Evolutionary conservation across 2,797 vertebrate genomes (phyloP), one percentile per base, ranked within the genome.

Genomic region (Dryobates pubescens): DNA sequence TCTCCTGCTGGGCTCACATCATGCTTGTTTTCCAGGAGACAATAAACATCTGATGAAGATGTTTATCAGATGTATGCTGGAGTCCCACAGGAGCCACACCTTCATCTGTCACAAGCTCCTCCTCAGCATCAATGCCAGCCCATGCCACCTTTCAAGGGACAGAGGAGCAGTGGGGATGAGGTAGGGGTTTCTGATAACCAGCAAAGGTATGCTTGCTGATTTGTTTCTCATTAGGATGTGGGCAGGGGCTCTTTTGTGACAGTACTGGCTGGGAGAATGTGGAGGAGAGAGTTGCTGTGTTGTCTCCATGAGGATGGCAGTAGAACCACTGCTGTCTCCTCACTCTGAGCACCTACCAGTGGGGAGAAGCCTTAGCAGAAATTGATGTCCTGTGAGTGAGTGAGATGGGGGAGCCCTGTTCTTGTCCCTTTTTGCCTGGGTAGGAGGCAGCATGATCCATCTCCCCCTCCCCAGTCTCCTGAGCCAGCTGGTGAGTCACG

Each of bases 401-500:
- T 3, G 9, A 54, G 23, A 72, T 12, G 18, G 9, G 22, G 20
- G 13, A 86, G 10, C 32, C 17, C 74, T 0, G 0, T 72, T 57
- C 43, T 30, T 27, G 43, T 36, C 45, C n/a, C 49, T 27, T 6
- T 22, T 47, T 4, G 0, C 30, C 41, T 49, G 45, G 38, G 34
- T 8, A 19, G 84, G 84, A 38, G 61, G 22, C 69, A 73, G 71
- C 1, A 0, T 17, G 20, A 43, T 49, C 43, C 7, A 0, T 14
- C 17, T 7, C 7, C 11, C 2, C 5, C 13, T 59, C 30, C 27
- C 43, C 49, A 3, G 0, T 8, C 78, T 82, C 47, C 72, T 24
- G 49, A 92, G 71, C 17, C 26, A 12, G 0, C 8, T 2, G 1
- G 6, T 27, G 3, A 73, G 53, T 2, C 2, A 1, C 10, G 53